Evolutionary conservation across 2,888 invertebrate genomes (phyloP).

Genomic region (Pseudeuparius sepicola): DNA sequence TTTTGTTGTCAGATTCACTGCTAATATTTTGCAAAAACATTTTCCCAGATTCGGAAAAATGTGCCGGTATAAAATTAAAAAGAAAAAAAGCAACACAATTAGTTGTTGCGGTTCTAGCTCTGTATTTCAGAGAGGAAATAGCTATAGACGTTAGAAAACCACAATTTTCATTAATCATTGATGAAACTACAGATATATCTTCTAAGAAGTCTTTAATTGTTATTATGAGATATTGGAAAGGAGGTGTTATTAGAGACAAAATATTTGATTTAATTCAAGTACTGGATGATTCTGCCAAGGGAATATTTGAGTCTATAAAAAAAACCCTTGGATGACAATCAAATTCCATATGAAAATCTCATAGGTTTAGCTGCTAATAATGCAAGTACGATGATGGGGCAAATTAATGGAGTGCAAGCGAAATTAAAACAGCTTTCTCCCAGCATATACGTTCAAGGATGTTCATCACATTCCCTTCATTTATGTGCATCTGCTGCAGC

Average conservation of each 20-base stretch:
- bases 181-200: conserved; percentile 1
- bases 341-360: conserved; percentile 17
- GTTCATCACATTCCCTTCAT: conserved; percentile 20
- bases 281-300: conserved; percentile 1
- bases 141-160: neutral
- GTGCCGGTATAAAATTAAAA: too few species aligned
- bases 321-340: conserved; percentile 8
- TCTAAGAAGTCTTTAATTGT: conserved; percentile 2
- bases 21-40: too few species aligned
- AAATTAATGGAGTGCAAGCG: conserved; percentile 15
- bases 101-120: neutral
- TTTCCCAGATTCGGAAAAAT: too few species aligned
- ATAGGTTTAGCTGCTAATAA: conserved; percentile 21
- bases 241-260: neutral
- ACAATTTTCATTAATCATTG: neutral
- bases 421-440: conserved; percentile 15
- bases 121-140: neutral
- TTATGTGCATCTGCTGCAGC: conserved; percentile 17
- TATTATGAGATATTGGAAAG: conserved; percentile 4
- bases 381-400: conserved; percentile 22
- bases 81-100: conserved; percentile 3
- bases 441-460: conserved; percentile 18
- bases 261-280: conserved; percentile 2
- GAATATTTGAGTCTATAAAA: conserved; percentile 14
- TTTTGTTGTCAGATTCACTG: too few species aligned